Evolutionary conservation across 1,140 invertebrate species (phyloP).

Genomic region (Propsilocerus akamusi): DNA sequence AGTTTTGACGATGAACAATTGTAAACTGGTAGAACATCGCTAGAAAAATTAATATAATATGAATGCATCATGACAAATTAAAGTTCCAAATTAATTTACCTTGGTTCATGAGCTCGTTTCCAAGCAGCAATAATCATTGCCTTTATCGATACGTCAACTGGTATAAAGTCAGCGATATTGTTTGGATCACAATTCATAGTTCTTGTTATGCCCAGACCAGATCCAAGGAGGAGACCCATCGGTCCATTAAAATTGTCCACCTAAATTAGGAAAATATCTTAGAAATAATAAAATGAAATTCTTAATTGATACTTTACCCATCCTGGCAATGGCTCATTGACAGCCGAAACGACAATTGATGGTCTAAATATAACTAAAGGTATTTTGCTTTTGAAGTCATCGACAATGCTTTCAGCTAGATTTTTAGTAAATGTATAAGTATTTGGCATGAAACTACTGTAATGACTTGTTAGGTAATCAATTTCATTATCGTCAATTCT

Average conservation of each 20-base stretch:
- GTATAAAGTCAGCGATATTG: slow-evolving; percentile 56
- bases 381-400: slow-evolving; percentile 44
- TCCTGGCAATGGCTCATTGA: slow-evolving; percentile 45
- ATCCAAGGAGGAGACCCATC: slow-evolving; percentile 51
- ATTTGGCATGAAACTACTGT: slow-evolving; percentile 44
- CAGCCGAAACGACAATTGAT: slow-evolving; percentile 59
- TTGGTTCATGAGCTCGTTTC: slow-evolving; percentile 20
- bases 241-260: slow-evolving; percentile 92
- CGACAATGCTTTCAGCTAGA: slow-evolving; percentile 55
- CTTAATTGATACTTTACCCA: too few relatives aligned
- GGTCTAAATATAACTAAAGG: slow-evolving; percentile 75
- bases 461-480: slow-evolving; percentile 45
- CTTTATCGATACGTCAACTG: slow-evolving; percentile 74
- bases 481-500: slow-evolving; percentile 50
- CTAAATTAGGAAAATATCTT: neutral
- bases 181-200: slow-evolving; percentile 42
- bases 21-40: neutral
- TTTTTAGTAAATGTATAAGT: slow-evolving; percentile 76
- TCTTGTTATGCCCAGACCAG: slow-evolving; percentile 49
- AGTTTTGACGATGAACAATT: neutral
- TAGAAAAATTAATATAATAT: neutral
- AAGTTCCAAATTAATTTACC: neutral
- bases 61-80: neutral
- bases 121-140: slow-evolving; percentile 55
- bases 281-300: neutral